phyloP scores from a whole-genome alignment of 2,888 invertebrate species.

The Formica aserva region DNA sequence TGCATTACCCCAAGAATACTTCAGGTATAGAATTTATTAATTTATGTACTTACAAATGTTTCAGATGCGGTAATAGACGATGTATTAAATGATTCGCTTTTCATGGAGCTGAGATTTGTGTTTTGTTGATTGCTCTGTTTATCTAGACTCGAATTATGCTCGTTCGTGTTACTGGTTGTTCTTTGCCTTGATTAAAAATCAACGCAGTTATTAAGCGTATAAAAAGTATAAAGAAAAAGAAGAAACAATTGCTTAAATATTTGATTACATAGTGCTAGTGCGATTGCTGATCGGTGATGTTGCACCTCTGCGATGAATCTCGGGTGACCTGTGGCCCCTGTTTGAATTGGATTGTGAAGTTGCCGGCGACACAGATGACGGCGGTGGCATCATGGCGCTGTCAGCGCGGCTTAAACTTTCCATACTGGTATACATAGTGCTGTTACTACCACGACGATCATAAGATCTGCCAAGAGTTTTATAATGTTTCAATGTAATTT shows the following conservation, averaged over 20 bases:
- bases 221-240: slow-evolving; percentile 12
- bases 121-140: slow-evolving; percentile 73
- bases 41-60: slow-evolving; percentile 66
- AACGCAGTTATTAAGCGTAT: slow-evolving; percentile 10
- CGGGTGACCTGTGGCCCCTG: slow-evolving; percentile 75
- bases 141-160: slow-evolving; percentile 71
- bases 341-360: slow-evolving; percentile 74
- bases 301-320: slow-evolving; percentile 71
- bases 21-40: neutral
- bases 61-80: slow-evolving; percentile 57
- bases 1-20: neutral
- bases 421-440: slow-evolving; percentile 84
- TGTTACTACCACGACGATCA: slow-evolving; percentile 84
- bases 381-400: slow-evolving; percentile 79
- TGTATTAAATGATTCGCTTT: slow-evolving; percentile 76
- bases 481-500: neutral
- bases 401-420: slow-evolving; percentile 83
- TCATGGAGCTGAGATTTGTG: slow-evolving; percentile 72
- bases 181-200: slow-evolving; percentile 73
- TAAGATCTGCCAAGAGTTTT: slow-evolving; percentile 74
- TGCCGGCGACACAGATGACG: slow-evolving; percentile 78
- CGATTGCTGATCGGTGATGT: slow-evolving; percentile 74
- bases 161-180: slow-evolving; percentile 70
- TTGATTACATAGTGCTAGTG: slow-evolving; percentile 77
- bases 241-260: slow-evolving; percentile 23